Base-by-base conservation (phyloP, 2,888 invertebrate genomes). In the Polietes domitor region DNA sequence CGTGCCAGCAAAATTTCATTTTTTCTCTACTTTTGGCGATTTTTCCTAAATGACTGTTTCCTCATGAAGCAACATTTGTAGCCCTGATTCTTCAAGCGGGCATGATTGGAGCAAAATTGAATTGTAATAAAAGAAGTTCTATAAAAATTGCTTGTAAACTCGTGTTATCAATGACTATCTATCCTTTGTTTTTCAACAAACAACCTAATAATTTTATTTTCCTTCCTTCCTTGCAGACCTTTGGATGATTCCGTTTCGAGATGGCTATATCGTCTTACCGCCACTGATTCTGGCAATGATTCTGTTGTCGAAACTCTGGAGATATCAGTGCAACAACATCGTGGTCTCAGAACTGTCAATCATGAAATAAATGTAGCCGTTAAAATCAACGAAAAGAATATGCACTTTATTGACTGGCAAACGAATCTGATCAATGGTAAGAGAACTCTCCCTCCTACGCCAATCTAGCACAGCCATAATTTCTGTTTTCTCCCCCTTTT, bases 281-380 rank as follows among this genome's bases (percentile, higher is more conserved):
- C 98, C 21, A 94, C 94, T 19, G 98, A 98, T 92, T 95, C 94
- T 87, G 95, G 95, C 87, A 96, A 96, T 55, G 93, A 94, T 28
- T 94, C 94, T 2, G 96, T 95, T 0, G 94, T 94, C 63, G 97
- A 97, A 74, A 94, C 93, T 0, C 93, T 98, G 5, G 95, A 96
- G 89, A 94, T 96, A 85, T 95, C 95, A 24, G 96, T 97, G 0
- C 97, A 97, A 87, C 97, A 97, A 87, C 96, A 97, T 92, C 96
- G 95, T 90, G 94, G 95, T 53, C 94, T 95, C 12, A 94, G 97
- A 47, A 95, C 95, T 21, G 94, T 97, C 73, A 97, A 97, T 92
- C 97, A 97, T 89, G 96, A 96, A 91, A 96, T 97, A 90, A 94
- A 94, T 53, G 93, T 97, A 88, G 94, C 94, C 74, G 93, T 97